phyloP scores from a whole-genome alignment of 2,113 vertebrate species.

The Leucoraja erinaceus region DNA sequence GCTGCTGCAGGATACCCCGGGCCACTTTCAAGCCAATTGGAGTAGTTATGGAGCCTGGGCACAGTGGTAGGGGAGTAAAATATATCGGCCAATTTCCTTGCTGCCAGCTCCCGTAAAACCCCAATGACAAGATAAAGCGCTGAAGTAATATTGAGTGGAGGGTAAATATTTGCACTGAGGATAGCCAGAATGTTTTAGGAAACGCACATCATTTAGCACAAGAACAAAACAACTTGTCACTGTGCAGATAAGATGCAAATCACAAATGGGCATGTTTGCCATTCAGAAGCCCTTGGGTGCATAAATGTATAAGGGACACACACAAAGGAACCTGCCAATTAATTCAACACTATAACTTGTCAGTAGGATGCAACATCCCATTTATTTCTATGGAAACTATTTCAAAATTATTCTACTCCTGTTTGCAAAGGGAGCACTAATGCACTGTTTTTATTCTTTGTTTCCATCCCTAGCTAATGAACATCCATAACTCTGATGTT shows the following conservation, averaged over 20 bases:
- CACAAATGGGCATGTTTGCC: not conserved
- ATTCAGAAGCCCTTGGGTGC: not conserved
- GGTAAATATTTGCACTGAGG: too few species aligned
- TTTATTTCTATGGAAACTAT: conserved; percentile 3
- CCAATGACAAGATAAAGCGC: too few species aligned
- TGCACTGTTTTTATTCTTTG: not conserved
- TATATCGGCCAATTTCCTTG: too few species aligned
- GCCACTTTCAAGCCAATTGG: too few species aligned
- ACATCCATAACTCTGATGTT: not conserved
- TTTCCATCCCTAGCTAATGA: not conserved
- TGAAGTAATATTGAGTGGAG: too few species aligned
- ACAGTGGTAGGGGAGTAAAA: too few species aligned
- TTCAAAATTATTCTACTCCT: not conserved
- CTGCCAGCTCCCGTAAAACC: too few species aligned
- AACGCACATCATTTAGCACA: not conserved
- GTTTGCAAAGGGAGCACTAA: conserved; percentile 5
- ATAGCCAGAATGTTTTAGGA: not conserved
- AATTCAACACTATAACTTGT: not conserved
- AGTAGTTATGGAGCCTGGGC: too few species aligned
- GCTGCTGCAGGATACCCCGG: too few species aligned
- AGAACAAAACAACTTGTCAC: not conserved
- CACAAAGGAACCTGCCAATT: not conserved
- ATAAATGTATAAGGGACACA: not conserved
- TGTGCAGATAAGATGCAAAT: not conserved
- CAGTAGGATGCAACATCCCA: not conserved